Conservation (phyloP, 2,113 vertebrate species). For the Micromys minutus region DNA sequence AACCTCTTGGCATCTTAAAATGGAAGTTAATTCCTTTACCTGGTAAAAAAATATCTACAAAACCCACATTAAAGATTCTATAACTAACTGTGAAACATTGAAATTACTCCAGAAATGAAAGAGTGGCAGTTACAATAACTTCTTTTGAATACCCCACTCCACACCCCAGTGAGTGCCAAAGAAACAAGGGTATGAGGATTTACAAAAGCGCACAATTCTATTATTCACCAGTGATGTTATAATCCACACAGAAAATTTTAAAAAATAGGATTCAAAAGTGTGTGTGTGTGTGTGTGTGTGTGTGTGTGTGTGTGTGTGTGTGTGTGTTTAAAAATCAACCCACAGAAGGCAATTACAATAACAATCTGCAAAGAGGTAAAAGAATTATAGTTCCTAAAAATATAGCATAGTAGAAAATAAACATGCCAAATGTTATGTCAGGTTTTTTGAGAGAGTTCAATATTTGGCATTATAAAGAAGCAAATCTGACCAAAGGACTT, state of each 20-base stretch:
- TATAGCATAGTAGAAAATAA: slow-evolving; percentile 8
- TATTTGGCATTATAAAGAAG: neutral
- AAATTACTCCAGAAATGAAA: slow-evolving; percentile 7
- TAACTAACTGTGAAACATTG: slow-evolving; percentile 1
- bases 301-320: neutral
- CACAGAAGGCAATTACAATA: neutral
- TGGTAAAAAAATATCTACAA: neutral
- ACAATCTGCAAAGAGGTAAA: neutral
- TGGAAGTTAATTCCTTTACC: slow-evolving; percentile 11
- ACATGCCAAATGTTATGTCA: neutral
- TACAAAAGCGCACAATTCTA: neutral
- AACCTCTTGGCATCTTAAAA: slow-evolving; percentile 39
- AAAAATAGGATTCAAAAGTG: neutral
- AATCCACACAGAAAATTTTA: neutral
- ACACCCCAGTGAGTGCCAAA: neutral
- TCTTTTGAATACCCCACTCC: neutral
- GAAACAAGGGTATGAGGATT: neutral
- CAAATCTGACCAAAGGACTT: slow-evolving; percentile 26
- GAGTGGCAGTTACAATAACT: neutral
- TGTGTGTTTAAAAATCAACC: neutral
- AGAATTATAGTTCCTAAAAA: neutral
- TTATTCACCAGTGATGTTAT: neutral
- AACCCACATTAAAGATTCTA: neutral
- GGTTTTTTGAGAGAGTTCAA: neutral
- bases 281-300: neutral